phyloP scores from a whole-genome alignment of 2,797 vertebrate species.

The Epinephelus coioides region DNA sequence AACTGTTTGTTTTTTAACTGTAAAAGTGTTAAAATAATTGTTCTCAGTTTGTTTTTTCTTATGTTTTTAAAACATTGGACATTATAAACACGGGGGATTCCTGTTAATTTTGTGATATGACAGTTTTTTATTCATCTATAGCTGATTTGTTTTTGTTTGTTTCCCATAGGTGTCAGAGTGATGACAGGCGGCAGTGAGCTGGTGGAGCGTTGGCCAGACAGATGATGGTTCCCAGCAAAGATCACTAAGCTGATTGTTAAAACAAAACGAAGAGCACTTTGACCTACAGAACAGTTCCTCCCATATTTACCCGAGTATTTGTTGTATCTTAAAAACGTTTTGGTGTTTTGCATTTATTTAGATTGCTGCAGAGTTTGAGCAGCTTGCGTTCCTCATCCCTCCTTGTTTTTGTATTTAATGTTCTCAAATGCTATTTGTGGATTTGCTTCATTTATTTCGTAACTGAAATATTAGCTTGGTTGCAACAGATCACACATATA shows the following conservation, averaged over 20 bases:
- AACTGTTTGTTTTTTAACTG: slow-evolving; percentile 83
- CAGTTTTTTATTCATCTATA: slow-evolving; percentile 60
- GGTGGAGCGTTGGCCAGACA: slow-evolving; percentile 64
- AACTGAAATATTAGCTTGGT: slow-evolving; percentile 45
- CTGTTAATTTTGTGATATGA: slow-evolving; percentile 67
- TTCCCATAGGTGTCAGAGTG: slow-evolving; percentile 87
- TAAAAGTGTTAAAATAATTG: slow-evolving; percentile 90
- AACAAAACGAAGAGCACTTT: slow-evolving; percentile 73
- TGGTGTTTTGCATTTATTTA: slow-evolving; percentile 87
- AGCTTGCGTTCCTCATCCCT: slow-evolving; percentile 18
- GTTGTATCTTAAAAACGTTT: slow-evolving; percentile 85
- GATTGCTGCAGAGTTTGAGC: slow-evolving; percentile 55
- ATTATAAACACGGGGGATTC: slow-evolving; percentile 86
- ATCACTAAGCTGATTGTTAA: slow-evolving; percentile 73
- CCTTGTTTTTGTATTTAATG: slow-evolving; percentile 59
- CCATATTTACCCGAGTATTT: slow-evolving; percentile 87
- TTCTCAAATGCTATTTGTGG: slow-evolving; percentile 56
- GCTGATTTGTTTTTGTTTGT: slow-evolving; percentile 83
- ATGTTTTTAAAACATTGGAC: slow-evolving; percentile 80
- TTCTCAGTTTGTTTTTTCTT: slow-evolving; percentile 81
- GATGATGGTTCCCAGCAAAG: slow-evolving; percentile 89
- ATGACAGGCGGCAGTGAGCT: slow-evolving; percentile 71
- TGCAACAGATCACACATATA: slow-evolving; percentile 45
- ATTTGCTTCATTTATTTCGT: slow-evolving; percentile 48
- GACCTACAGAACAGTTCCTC: slow-evolving; percentile 84